Conservation (phyloP, 30 jellyfish, hydroid and myxozoan species). For the Aurelia aurita region DNA sequence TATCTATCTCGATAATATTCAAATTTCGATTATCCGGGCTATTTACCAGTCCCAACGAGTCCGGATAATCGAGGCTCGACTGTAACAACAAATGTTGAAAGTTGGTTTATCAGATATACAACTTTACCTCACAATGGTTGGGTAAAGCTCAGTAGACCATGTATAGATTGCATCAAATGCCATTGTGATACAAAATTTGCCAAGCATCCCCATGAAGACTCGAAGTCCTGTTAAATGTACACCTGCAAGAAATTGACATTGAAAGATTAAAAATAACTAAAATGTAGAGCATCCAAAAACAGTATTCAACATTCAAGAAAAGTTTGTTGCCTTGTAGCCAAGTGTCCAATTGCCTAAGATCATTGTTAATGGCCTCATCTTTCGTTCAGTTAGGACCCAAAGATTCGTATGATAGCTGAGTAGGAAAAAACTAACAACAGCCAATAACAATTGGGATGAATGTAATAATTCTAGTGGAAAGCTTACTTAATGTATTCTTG, state of each 20-base stretch:
- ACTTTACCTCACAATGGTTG: conserved; percentile 80
- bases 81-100: neutral
- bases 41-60: too few relatives aligned
- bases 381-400: too few relatives aligned
- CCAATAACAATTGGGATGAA: neutral
- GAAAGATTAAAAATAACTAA: neutral
- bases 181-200: conserved; percentile 77
- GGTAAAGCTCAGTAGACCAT: conserved; percentile 89
- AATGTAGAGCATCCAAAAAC: too few relatives aligned
- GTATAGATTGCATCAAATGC: conserved; percentile 85
- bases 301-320: too few relatives aligned
- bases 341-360: too few relatives aligned
- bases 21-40: too few relatives aligned
- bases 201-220: conserved; percentile 77
- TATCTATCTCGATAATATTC: too few relatives aligned
- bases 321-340: too few relatives aligned
- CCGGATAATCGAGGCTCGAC: neutral
- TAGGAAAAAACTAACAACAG: too few relatives aligned
- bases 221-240: conserved; percentile 45
- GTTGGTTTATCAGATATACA: neutral
- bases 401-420: too few relatives aligned
- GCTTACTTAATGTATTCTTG: neutral
- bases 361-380: too few relatives aligned
- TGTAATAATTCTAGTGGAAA: neutral
- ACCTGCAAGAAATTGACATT: neutral